phyloP scores from a whole-genome alignment of 92 coral and sea anemone species.

The Heteractis magnifica region DNA sequence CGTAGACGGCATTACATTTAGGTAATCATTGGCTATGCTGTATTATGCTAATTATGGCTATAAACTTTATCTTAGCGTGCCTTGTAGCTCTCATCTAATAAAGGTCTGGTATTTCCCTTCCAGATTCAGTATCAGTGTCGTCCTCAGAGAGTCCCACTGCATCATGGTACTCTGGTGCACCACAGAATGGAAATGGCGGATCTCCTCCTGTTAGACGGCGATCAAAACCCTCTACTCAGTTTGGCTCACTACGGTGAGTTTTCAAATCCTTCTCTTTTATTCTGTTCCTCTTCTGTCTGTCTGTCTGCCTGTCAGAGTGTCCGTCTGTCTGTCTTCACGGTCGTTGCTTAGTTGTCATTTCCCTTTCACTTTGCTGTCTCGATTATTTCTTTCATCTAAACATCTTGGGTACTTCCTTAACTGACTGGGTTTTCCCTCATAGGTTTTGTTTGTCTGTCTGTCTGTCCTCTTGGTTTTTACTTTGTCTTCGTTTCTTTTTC shows the following conservation, averaged over 20 bases:
- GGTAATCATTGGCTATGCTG: neutral
- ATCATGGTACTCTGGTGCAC: slow-evolving; percentile 72
- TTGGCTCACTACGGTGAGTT: slow-evolving; percentile 90
- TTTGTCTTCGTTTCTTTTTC: neutral
- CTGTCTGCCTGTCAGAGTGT: neutral
- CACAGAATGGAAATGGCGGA: slow-evolving; percentile 39
- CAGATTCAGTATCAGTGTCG: slow-evolving; percentile 93
- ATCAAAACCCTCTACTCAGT: slow-evolving; percentile 76
- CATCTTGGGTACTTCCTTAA: neutral
- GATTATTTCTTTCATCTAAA: no score
- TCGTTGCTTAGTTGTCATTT: neutral
- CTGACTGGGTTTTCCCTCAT: neutral
- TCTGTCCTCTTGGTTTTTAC: neutral
- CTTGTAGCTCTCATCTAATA: neutral
- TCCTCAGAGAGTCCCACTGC: slow-evolving; percentile 97
- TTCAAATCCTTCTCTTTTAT: neutral
- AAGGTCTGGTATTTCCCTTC: slow-evolving; percentile 11
- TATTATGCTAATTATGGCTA: neutral
- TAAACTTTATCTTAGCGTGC: neutral
- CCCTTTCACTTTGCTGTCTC: neutral
- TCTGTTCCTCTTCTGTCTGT: neutral
- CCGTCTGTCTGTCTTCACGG: neutral
- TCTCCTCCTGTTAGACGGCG: slow-evolving; percentile 91
- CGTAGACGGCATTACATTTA: no score
- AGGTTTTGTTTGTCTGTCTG: neutral